These are phyloP conservation scores for Notothenia coriiceps DNA, from an alignment of 2,113 vertebrate species.

Conservation along the genomic window DNA sequence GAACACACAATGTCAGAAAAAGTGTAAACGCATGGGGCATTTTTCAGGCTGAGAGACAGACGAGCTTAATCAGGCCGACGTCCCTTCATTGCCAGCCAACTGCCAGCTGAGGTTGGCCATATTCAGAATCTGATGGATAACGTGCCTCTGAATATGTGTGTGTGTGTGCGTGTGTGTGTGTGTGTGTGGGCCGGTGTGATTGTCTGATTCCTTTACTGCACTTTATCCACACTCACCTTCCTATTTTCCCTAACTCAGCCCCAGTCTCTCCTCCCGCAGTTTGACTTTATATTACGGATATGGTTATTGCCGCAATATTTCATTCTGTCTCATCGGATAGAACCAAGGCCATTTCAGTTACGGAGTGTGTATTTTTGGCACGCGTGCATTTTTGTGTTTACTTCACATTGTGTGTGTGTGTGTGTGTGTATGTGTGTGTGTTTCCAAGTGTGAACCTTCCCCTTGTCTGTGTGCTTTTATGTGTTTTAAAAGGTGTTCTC, in stretches of 20 bases:
- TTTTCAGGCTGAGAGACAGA: too few species aligned
- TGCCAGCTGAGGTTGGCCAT: too few species aligned
- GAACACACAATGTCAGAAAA: too few species aligned
- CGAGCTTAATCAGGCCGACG: too few species aligned
- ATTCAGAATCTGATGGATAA: constrained; percentile 38
- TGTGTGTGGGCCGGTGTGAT: constrained; percentile 2
- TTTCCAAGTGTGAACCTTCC: constrained; percentile 16
- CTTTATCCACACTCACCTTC: constrained; percentile 28
- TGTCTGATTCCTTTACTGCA: constrained; percentile 12
- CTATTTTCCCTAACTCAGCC: constrained; percentile 46
- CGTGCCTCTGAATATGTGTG: constrained; percentile 4
- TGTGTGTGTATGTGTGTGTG: neutral
- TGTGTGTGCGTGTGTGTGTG: neutral
- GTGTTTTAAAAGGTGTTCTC: constrained; percentile 30
- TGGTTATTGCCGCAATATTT: constrained; percentile 61
- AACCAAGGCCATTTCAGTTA: constrained; percentile 55
- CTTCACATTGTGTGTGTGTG: constrained; percentile 7
- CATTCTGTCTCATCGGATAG: constrained; percentile 60
- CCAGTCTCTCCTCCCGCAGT: constrained; percentile 28
- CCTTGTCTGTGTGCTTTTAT: neutral
- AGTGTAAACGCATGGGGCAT: too few species aligned
- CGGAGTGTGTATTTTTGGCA: constrained; percentile 10
- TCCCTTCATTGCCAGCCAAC: too few species aligned
- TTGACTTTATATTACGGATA: constrained; percentile 61
- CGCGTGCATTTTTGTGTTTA: constrained; percentile 11